Conservation (phyloP, 2,113 vertebrate genomes). For the Saccopteryx bilineata region DNA sequence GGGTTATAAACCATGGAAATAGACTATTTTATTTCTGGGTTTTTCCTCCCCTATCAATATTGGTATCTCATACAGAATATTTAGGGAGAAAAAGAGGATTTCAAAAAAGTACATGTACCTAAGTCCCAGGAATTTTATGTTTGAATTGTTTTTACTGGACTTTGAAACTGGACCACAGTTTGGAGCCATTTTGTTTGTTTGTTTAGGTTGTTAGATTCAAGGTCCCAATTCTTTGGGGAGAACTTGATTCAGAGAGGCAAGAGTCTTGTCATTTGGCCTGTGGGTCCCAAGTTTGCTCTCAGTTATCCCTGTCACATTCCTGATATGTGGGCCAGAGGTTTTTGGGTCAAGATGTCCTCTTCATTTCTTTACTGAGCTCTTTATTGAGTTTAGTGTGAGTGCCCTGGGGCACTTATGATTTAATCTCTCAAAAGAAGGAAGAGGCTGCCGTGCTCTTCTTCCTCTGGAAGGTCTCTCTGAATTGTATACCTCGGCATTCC, state of each 20-base stretch:
- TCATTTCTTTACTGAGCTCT: constrained; percentile 43
- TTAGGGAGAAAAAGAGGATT: not conserved
- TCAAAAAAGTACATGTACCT: not conserved
- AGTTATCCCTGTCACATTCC: too few species aligned
- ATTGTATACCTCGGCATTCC: too few species aligned
- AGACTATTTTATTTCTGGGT: not conserved
- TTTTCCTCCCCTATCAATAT: not conserved
- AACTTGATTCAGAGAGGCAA: not conserved
- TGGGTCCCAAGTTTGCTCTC: not conserved
- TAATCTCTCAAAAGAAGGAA: not conserved
- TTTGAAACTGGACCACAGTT: not conserved
- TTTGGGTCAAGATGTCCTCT: not conserved
- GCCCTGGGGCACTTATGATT: not conserved
- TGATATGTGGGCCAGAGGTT: not conserved
- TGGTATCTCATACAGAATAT: not conserved
- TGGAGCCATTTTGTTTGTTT: not conserved
- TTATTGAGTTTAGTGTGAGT: not conserved
- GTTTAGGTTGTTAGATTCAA: not conserved
- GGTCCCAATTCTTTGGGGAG: not conserved
- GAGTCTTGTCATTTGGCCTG: not conserved
- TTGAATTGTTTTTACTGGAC: not conserved
- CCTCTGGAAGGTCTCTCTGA: not conserved
- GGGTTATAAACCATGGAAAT: not conserved
- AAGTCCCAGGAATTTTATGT: not conserved
- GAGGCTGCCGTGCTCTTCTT: not conserved